phyloP scores from a whole-genome alignment of 2,113 vertebrate species.

The Salvelinus fontinalis region DNA sequence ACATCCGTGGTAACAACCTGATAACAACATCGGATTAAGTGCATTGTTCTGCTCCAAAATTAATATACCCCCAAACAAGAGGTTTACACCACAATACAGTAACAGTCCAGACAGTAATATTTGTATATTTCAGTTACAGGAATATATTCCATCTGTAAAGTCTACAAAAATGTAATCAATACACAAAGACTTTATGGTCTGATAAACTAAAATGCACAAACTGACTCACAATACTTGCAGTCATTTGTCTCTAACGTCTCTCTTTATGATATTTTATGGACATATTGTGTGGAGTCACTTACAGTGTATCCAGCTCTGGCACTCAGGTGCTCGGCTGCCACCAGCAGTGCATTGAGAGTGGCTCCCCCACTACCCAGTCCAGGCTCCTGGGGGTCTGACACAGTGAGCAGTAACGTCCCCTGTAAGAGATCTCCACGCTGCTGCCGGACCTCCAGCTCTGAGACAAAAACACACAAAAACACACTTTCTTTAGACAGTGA shows the following conservation, averaged over 20 bases:
- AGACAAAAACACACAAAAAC: constrained; percentile 12
- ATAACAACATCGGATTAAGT: constrained; percentile 4
- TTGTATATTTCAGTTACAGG: no score
- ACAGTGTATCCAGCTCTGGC: constrained; percentile 76
- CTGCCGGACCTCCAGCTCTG: constrained; percentile 87
- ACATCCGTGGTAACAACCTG: constrained; percentile 92
- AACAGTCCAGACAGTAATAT: no score
- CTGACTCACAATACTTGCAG: no score
- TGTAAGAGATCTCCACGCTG: constrained; percentile 73
- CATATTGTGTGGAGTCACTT: background rate
- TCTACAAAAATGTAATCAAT: no score
- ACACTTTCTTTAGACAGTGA: background rate
- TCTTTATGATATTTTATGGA: background rate
- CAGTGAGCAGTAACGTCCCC: constrained; percentile 77
- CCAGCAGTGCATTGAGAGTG: constrained; percentile 90
- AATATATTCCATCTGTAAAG: no score
- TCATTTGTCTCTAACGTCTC: no score
- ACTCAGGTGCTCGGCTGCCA: constrained; percentile 91
- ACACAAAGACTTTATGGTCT: no score
- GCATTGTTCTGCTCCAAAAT: background rate
- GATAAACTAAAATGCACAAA: no score
- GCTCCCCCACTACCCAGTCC: constrained; percentile 89
- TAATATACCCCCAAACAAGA: no score
- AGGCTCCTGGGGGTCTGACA: constrained; percentile 80
- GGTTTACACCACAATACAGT: no score